These are phyloP conservation scores for Zaprionus lineosus DNA, from an alignment of 2,888 invertebrate species.

Conservation along the genomic window DNA sequence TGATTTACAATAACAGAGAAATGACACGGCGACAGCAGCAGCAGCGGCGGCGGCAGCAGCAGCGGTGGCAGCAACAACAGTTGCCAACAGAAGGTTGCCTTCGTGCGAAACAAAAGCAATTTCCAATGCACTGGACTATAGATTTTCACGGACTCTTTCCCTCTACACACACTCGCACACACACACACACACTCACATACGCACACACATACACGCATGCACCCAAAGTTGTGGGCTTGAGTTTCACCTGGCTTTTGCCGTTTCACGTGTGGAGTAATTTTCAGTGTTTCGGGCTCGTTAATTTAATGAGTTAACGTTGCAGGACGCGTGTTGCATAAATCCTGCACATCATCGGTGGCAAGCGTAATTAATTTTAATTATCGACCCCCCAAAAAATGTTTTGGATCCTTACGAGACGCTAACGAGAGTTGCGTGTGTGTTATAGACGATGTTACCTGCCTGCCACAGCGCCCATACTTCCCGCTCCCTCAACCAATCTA, in stretches of 20 bases:
- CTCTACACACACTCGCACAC: not conserved
- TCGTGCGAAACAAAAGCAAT: constrained; percentile 35
- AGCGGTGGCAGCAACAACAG: not conserved
- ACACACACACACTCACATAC: not conserved
- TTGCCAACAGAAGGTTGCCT: not conserved
- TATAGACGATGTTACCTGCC: constrained; percentile 4
- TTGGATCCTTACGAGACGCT: constrained; percentile 23
- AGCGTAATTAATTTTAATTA: constrained; percentile 81
- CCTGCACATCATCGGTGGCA: constrained; percentile 51
- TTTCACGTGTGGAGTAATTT: constrained; percentile 31
- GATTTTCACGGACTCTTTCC: constrained; percentile 5
- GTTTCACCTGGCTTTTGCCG: constrained; percentile 20
- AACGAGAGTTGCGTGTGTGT: constrained; percentile 40
- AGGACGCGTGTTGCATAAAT: constrained; percentile 63
- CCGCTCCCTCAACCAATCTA: not conserved
- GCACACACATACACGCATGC: not conserved
- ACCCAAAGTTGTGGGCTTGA: not conserved
- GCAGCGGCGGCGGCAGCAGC: constrained; percentile 6
- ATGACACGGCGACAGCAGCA: constrained; percentile 2
- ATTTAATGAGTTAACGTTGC: constrained; percentile 49
- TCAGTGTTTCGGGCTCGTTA: constrained; percentile 49
- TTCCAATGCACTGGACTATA: constrained; percentile 24
- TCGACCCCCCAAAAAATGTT: constrained; percentile 35
- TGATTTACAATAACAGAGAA: constrained; percentile 63
- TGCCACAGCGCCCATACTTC: not conserved